Evolutionary conservation across 2,113 vertebrate genomes (phyloP), one percentile per base, ranked within the genome.

Genomic region (Psilopsiagon aurifrons): DNA sequence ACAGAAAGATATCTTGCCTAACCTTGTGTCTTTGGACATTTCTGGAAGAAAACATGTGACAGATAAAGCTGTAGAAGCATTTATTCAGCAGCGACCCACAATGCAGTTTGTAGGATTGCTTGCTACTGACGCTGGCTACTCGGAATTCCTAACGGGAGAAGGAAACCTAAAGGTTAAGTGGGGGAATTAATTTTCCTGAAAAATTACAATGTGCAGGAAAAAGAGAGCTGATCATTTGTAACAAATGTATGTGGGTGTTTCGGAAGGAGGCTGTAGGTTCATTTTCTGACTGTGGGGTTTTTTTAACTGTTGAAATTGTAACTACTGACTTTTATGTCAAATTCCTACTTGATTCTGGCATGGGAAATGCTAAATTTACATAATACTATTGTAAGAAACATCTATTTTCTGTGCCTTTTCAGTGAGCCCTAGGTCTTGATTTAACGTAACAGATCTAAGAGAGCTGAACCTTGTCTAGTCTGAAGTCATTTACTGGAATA

Each of bases 61-160:
- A 0, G 99, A 99, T 88, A 98, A 99, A 84, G 99, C 99, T 18
- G 98, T 99, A 3, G 98, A 98, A 95, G 98, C 98, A 0, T 99
- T 99, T 90, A 97, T 99, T 68, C 98, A 99, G 71, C 98, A 99
- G n/a, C 97, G 99, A 22, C 99, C 99, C 22, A 98, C 98, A 19
- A 99, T 99, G 99, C 99, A 99, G 83, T 99, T 99, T 92, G 97
- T 99, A 62, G 99, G 99, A 44, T 98, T 99, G 92, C 97, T 99
- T 52, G 99, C 99, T 69, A 99, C 99, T 11, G 99, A 99, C 2
- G 99, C 99, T 11, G 99, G 99, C 52, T 99, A 99, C 95, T 99
- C 99, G 4, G 99, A 99, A 82, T 99, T 99, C 91, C 98, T 99
- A 44, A 99, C 99, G 5, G 99, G 99, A 94, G 98, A 99, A 93